phyloP scores from a whole-genome alignment of 2,888 invertebrate genomes.

The Drosophila phalerata region DNA sequence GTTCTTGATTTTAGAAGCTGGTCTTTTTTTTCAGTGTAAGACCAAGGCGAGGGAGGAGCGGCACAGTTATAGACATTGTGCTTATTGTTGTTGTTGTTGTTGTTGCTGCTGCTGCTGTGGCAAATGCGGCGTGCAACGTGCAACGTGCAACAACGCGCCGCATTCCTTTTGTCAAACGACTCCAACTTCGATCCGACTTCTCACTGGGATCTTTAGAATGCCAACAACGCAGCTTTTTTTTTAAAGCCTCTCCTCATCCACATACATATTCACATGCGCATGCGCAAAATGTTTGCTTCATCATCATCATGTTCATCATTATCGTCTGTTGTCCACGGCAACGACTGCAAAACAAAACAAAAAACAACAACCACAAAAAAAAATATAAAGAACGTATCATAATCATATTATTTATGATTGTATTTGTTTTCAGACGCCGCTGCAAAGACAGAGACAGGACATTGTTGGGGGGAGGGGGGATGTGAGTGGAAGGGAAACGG shows the following conservation, averaged over 20 bases:
- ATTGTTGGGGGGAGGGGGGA: background rate
- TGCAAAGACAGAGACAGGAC: background rate
- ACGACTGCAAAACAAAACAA: constrained; percentile 14
- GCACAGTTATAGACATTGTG: constrained; percentile 30
- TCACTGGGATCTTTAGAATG: constrained; percentile 58
- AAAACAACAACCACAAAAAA: background rate
- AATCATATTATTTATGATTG: constrained; percentile 80
- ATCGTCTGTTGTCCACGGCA: constrained; percentile 6
- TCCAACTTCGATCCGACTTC: constrained; percentile 40
- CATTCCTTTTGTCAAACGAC: constrained; percentile 66
- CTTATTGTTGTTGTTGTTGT: constrained; percentile 1
- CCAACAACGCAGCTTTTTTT: constrained; percentile 43
- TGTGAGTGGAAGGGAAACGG: background rate
- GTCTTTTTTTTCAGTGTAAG: too few relatives aligned
- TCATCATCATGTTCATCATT: constrained; percentile 1
- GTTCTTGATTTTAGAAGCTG: too few relatives aligned
- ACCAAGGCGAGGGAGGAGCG: background rate
- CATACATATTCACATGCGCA: constrained; percentile 32
- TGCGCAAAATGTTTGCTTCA: constrained; percentile 47
- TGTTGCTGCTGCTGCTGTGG: constrained; percentile 5
- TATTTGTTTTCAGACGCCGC: constrained; percentile 66
- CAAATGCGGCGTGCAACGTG: constrained; percentile 38
- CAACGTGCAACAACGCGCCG: constrained; percentile 57
- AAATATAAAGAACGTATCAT: constrained; percentile 63
- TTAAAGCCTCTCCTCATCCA: background rate